Percentiles rank a stretch among this genome's conserved stretches.
Conservation (phyloP, 2,797 vertebrate genomes). For the Mionectes olivaceus region DNA sequence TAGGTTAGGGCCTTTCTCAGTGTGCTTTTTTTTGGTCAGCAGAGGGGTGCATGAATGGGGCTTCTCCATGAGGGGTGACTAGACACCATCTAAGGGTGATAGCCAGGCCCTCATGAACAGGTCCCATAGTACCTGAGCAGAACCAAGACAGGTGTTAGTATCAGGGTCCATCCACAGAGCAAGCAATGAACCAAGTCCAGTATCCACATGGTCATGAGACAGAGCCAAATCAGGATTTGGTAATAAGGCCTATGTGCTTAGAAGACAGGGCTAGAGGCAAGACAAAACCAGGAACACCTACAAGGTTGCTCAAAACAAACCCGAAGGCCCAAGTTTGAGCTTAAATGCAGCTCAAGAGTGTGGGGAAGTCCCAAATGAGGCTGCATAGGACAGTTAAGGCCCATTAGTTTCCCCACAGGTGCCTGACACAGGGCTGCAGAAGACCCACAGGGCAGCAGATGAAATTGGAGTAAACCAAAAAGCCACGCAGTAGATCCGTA, state of each 20-base stretch:
- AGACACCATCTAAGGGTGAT: background rate
- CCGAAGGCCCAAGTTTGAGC: background rate
- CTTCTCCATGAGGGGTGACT: background rate
- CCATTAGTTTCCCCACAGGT: background rate
- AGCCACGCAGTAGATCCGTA: accelerated
- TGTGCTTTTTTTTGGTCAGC: background rate
- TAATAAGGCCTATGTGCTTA: accelerated
- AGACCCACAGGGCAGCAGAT: background rate
- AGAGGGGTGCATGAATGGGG: background rate
- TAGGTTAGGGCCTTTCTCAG: background rate
- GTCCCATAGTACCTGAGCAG: background rate
- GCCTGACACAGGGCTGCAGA: background rate
- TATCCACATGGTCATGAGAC: accelerated
- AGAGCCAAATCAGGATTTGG: background rate
- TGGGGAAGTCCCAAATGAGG: background rate
- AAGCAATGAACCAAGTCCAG: background rate
- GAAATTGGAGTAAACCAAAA: background rate
- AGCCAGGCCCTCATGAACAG: background rate
- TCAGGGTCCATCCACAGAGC: background rate
- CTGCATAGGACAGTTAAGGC: background rate
- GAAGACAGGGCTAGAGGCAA: background rate
- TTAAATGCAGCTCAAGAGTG: background rate
- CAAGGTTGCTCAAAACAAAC: background rate
- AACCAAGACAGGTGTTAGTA: background rate
- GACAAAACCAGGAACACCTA: background rate